Percentiles rank a stretch among this genome's conserved stretches.
phyloP scores from a whole-genome alignment of 2,797 vertebrate genomes.

The Anguilla pacifica region DNA sequence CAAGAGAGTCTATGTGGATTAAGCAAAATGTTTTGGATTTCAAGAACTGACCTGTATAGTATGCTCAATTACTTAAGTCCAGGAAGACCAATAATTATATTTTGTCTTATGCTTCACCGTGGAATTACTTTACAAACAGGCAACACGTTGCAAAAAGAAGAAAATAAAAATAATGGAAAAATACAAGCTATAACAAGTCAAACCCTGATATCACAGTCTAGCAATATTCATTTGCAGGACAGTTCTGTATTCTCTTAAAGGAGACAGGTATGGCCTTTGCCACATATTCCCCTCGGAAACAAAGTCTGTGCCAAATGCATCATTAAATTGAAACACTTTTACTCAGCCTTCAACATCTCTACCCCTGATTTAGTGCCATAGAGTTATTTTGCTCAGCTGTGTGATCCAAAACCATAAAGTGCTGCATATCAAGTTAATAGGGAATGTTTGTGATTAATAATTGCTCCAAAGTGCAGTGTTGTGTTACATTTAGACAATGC shows the following conservation, averaged over 20 bases:
- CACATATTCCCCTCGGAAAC: slow-evolving; percentile 32
- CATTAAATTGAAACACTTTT: slow-evolving; percentile 63
- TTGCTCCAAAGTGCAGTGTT: slow-evolving; percentile 59
- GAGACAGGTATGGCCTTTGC: not conserved
- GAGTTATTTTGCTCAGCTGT: slow-evolving; percentile 15
- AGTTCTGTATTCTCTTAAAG: slow-evolving; percentile 44
- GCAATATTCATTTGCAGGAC: slow-evolving; percentile 61
- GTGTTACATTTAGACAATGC: not conserved
- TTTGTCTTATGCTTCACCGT: not conserved
- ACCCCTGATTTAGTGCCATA: slow-evolving; percentile 25
- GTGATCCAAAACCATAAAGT: slow-evolving; percentile 26
- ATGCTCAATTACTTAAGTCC: no score
- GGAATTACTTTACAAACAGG: not conserved
- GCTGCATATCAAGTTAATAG: slow-evolving; percentile 65
- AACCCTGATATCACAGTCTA: slow-evolving; percentile 56
- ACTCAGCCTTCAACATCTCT: slow-evolving; percentile 55
- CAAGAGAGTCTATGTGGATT: no score
- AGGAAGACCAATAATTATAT: no score
- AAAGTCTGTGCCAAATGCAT: slow-evolving; percentile 57
- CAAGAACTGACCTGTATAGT: no score
- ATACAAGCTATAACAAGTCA: slow-evolving; percentile 62
- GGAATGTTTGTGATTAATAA: slow-evolving; percentile 63
- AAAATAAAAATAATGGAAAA: not conserved
- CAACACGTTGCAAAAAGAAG: not conserved
- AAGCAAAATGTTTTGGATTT: no score